Conservation (phyloP, 2,888 invertebrate species). For the Polydesmus complanatus region DNA sequence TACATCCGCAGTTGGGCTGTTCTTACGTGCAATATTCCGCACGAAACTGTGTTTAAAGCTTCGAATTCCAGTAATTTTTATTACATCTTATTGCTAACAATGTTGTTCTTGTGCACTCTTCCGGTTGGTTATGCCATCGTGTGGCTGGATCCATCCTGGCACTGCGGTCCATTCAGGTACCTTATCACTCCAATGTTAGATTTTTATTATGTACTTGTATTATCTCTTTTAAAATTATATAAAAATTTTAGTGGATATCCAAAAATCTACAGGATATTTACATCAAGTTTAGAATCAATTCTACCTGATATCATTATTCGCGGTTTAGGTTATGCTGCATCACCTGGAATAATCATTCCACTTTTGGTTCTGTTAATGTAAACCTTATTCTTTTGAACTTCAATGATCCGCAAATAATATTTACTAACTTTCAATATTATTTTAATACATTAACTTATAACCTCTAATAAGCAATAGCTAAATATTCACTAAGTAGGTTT, state of each 20-base stretch:
- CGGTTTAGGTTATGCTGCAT: slow-evolving; percentile 70
- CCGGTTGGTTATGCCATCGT: slow-evolving; percentile 93
- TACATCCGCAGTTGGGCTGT: slow-evolving; percentile 93
- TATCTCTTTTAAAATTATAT: slow-evolving; percentile 5
- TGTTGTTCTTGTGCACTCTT: slow-evolving; percentile 87
- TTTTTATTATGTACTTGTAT: not conserved
- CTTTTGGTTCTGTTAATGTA: slow-evolving; percentile 63
- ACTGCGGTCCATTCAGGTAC: slow-evolving; percentile 83
- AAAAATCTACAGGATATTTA: slow-evolving; percentile 69
- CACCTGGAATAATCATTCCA: slow-evolving; percentile 88
- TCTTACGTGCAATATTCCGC: slow-evolving; percentile 89
- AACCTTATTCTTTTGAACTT: too few relatives aligned
- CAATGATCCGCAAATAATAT: too few relatives aligned
- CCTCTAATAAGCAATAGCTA: too few relatives aligned
- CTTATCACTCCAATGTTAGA: not conserved
- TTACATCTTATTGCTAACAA: slow-evolving; percentile 70
- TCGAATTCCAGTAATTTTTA: slow-evolving; percentile 93
- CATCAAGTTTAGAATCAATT: slow-evolving; percentile 54
- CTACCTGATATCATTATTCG: slow-evolving; percentile 43
- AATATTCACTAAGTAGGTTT: too few relatives aligned
- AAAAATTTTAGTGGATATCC: slow-evolving; percentile 43
- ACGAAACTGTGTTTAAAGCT: slow-evolving; percentile 81
- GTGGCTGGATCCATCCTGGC: slow-evolving; percentile 83
- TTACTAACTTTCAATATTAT: too few relatives aligned
- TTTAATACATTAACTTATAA: too few relatives aligned